Evolutionary conservation across 2,113 vertebrate genomes (phyloP), one percentile per base, ranked within the genome.

Genomic region (Cervus canadensis): DNA sequence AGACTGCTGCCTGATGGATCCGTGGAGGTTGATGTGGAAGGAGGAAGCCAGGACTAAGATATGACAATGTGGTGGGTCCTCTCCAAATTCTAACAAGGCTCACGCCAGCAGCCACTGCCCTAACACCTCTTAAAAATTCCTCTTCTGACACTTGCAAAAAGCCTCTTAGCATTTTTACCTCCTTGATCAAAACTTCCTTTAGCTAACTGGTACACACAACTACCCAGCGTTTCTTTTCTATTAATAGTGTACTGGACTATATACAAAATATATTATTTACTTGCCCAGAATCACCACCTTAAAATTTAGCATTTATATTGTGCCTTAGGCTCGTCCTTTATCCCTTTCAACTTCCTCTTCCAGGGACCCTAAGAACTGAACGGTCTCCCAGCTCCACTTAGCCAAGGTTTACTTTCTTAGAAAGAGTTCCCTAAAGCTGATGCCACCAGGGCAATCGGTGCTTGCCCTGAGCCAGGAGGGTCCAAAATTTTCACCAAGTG

Each of bases 401-500:
- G 36, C 40, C 76, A 48, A 71, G n/a, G 50, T 92, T 78, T 54
- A 25, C 57, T 7, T 92, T 95, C 89, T 91, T 85, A 96, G 90
- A 96, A 92, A 94, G 94, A 43, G 82, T n/a, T 89, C 45, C 76
- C 48, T 60, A 30, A 43, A 28, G 60, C 87, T 30, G 45, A 83
- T 93, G 43, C 59, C 86, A 52, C 76, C 43, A 14, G 30, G 89
- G 67, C 40, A 93, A 59, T 7, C 71, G 83, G 60, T 52, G 21
- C 90, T 91, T 52, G 62, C 92, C 74, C 50, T 21, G 50, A 94
- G 60, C 83, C 89, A 83, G 60, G 60, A 97, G 64, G 79, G 94
- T 93, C 86, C 81, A 86, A 93, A 96, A 94, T 48, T 81, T 95
- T 85, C 74, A 95, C 62, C 74, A 88, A 4, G 8, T 76, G 54